phyloP scores from a whole-genome alignment of 2,113 vertebrate genomes.

The human region GRCh38 chr6:155508501-155509000 shows the following conservation, averaged over 20 bases:
- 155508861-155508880: constrained; percentile 87
- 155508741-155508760: constrained; percentile 89
- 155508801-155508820: constrained; percentile 89
- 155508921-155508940: constrained; percentile 63
- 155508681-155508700: constrained; percentile 84
- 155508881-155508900: constrained; percentile 78
- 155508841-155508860: constrained; percentile 87
- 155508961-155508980: not conserved
- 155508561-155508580: constrained; percentile 63
- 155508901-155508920: constrained; percentile 81
- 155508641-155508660: constrained; percentile 82
- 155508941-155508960: constrained; percentile 55
- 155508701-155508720: constrained; percentile 86
- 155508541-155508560: constrained; percentile 69
- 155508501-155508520: not conserved
- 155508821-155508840: constrained; percentile 88
- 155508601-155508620: constrained; percentile 79
- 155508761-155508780: constrained; percentile 90
- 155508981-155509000: constrained; percentile 28
- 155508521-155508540: constrained; percentile 66
- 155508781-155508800: constrained; percentile 87
- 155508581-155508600: constrained; percentile 76
- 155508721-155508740: constrained; percentile 87
- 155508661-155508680: constrained; percentile 83
- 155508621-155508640: constrained; percentile 87